Percentiles rank a stretch among this genome's conserved stretches.
Conservation (phyloP, 2,888 invertebrate species). For the Mimas tiliae region DNA sequence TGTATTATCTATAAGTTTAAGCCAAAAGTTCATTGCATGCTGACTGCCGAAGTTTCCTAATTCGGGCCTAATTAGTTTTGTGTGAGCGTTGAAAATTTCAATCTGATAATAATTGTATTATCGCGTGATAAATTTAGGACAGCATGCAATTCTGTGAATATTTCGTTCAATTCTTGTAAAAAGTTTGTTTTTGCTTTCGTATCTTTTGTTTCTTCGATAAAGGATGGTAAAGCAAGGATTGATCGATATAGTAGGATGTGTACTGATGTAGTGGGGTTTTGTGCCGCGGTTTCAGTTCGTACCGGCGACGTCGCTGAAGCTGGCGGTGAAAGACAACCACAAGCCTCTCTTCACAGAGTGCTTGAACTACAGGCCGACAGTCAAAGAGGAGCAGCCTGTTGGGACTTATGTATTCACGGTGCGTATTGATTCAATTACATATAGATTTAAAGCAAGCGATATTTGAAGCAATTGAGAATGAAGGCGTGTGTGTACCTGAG, state of each 20-base stretch:
- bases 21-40: conserved; percentile 39
- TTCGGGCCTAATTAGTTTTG: conserved; percentile 36
- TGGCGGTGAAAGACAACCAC: conserved; percentile 88
- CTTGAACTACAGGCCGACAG: conserved; percentile 90
- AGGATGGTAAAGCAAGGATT: conserved; percentile 15
- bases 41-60: conserved; percentile 33
- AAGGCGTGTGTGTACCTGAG: too few relatives aligned
- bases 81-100: conserved; percentile 37
- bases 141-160: conserved; percentile 40
- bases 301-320: conserved; percentile 65
- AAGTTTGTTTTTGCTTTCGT: conserved; percentile 6
- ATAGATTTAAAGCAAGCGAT: background rate
- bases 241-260: conserved; percentile 29
- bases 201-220: conserved; percentile 1
- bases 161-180: conserved; percentile 17
- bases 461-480: background rate
- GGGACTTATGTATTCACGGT: conserved; percentile 91
- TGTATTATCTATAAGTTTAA: conserved; percentile 22
- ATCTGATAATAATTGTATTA: conserved; percentile 37
- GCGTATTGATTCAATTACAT: conserved; percentile 45
- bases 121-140: conserved; percentile 43
- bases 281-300: conserved; percentile 70
- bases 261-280: conserved; percentile 60
- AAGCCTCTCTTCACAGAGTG: conserved; percentile 96
- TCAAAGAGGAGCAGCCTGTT: conserved; percentile 90